These are phyloP conservation scores for Rhinatrema bivittatum DNA, from an alignment of 2,797 vertebrate genomes.

Conservation along the genomic window DNA sequence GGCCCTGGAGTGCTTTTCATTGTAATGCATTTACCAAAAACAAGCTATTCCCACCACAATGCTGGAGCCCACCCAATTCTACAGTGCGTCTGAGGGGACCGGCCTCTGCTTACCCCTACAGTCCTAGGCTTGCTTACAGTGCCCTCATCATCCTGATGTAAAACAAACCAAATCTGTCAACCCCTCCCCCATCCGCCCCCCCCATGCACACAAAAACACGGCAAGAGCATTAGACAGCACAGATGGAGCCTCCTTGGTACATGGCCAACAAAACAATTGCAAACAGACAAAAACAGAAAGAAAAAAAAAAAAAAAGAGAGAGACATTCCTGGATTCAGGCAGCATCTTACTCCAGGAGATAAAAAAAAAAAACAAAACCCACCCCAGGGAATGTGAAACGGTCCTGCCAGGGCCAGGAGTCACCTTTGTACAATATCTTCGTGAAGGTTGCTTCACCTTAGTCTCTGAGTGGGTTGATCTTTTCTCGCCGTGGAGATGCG, in stretches of 20 bases:
- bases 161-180: no score
- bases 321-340: slow-evolving; percentile 7
- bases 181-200: background rate
- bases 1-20: slow-evolving; percentile 31
- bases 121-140: no score
- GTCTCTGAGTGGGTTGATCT: background rate
- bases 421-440: slow-evolving; percentile 11
- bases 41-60: slow-evolving; percentile 51
- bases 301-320: no score
- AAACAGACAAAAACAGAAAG: slow-evolving; percentile 26
- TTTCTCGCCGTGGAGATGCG: background rate
- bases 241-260: slow-evolving; percentile 29
- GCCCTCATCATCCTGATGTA: no score
- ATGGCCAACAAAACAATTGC: slow-evolving; percentile 34
- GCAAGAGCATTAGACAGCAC: slow-evolving; percentile 29
- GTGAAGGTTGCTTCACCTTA: background rate
- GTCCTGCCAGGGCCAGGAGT: background rate
- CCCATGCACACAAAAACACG: slow-evolving; percentile 28
- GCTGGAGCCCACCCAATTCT: slow-evolving; percentile 47
- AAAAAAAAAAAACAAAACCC: no score
- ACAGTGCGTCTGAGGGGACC: slow-evolving; percentile 39
- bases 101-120: no score
- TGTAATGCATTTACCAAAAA: slow-evolving; percentile 27
- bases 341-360: slow-evolving; percentile 13
- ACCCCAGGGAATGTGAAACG: slow-evolving; percentile 1